phyloP scores from a whole-genome alignment of 2,888 invertebrate species.

The Plagodis dolabraria region DNA sequence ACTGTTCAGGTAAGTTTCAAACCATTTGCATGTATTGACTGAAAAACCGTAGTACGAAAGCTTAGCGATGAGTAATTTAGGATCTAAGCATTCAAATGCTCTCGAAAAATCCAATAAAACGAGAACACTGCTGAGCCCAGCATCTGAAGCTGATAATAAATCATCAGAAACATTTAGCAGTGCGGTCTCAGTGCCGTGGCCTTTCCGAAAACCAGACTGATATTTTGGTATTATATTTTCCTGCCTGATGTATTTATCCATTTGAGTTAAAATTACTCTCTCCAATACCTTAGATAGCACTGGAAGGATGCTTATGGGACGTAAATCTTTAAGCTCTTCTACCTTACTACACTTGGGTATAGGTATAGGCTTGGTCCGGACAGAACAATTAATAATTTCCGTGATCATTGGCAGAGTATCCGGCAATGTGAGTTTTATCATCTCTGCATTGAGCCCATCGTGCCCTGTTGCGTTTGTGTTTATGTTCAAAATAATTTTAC shows the following conservation, averaged over 20 bases:
- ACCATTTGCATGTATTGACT: too few species aligned
- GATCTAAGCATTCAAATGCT: constrained; percentile 1
- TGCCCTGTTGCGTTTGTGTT: neutral
- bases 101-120: neutral
- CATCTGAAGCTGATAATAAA: neutral
- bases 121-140: neutral
- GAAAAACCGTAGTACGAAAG: too few species aligned
- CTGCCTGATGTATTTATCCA: neutral
- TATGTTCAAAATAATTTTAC: neutral
- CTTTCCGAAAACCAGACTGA: too few species aligned
- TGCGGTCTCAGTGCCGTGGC: too few species aligned
- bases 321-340: neutral
- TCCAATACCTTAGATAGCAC: neutral
- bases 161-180: neutral
- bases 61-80: neutral
- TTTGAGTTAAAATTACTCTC: neutral
- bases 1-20: too few species aligned
- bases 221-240: constrained; percentile 1
- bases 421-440: neutral
- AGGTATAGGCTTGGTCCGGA: neutral
- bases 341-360: neutral
- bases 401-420: neutral
- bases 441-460: neutral
- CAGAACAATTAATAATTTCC: neutral
- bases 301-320: neutral